These are phyloP conservation scores for Ichneumoninae sp. DNA, from an alignment of 2,888 invertebrate genomes.

Conservation along the genomic window DNA sequence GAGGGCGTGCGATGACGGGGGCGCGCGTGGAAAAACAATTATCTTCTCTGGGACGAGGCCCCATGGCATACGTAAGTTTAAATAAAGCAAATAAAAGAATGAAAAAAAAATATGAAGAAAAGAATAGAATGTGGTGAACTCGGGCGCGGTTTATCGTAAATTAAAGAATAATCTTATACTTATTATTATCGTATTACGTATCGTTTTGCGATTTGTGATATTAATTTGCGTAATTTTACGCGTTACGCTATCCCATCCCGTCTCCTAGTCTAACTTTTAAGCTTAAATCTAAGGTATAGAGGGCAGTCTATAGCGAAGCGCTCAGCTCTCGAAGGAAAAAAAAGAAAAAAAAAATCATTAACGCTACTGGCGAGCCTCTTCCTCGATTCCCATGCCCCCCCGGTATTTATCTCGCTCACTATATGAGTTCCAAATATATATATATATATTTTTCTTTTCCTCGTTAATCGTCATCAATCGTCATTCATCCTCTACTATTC, in stretches of 20 bases:
- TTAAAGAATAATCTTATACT: slow-evolving; percentile 55
- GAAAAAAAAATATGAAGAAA: slow-evolving; percentile 33
- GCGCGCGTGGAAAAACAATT: slow-evolving; percentile 8
- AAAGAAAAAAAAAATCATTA: background rate
- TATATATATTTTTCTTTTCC: background rate
- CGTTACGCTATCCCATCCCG: slow-evolving; percentile 65
- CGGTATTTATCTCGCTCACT: slow-evolving; percentile 17
- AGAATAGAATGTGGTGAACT: slow-evolving; percentile 58
- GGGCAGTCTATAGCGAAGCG: slow-evolving; percentile 39
- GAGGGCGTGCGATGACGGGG: slow-evolving; percentile 40
- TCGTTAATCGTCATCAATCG: slow-evolving; percentile 22
- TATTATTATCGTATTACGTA: slow-evolving; percentile 75
- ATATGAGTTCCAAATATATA: background rate
- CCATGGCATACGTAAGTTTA: slow-evolving; percentile 57
- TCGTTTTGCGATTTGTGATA: slow-evolving; percentile 75
- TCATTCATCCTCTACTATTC: slow-evolving; percentile 22
- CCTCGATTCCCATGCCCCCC: slow-evolving; percentile 17
- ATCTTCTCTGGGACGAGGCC: slow-evolving; percentile 31
- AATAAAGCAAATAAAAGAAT: slow-evolving; percentile 43
- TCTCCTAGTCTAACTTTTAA: slow-evolving; percentile 71
- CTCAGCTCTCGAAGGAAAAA: slow-evolving; percentile 23
- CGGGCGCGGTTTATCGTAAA: slow-evolving; percentile 64
- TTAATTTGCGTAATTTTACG: slow-evolving; percentile 67
- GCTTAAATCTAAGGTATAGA: slow-evolving; percentile 51
- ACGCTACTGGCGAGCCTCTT: slow-evolving; percentile 8